Conservation (phyloP, 1,140 invertebrate species). For the Pristionchus pacificus region DNA sequence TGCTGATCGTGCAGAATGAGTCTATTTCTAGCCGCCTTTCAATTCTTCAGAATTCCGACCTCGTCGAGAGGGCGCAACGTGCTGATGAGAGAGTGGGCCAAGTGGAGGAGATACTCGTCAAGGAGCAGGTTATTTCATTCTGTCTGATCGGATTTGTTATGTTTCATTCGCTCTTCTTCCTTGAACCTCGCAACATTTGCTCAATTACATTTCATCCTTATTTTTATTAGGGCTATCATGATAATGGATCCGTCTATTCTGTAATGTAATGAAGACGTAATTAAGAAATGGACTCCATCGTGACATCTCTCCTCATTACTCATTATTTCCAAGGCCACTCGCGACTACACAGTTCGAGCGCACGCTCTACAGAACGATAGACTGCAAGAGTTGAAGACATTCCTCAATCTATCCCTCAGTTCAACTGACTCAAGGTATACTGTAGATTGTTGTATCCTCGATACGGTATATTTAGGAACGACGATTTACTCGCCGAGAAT, state of each 20-base stretch:
- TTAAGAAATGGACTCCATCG: background rate
- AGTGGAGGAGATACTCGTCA: background rate
- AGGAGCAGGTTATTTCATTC: slow-evolving; percentile 1
- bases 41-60: background rate
- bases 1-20: too few relatives aligned
- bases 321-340: background rate
- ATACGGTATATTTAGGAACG: background rate
- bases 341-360: background rate
- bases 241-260: background rate
- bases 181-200: too few relatives aligned
- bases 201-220: background rate
- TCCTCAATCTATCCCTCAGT: background rate
- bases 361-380: background rate
- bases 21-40: too few relatives aligned
- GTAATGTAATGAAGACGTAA: background rate
- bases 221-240: background rate
- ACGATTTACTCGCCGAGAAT: background rate
- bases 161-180: too few relatives aligned
- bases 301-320: background rate
- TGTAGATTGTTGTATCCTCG: background rate
- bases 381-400: background rate
- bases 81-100: background rate
- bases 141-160: too few relatives aligned
- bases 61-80: background rate
- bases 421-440: background rate